phyloP scores from a whole-genome alignment of 2,888 invertebrate genomes.

The Pseudococcus longispinus region DNA sequence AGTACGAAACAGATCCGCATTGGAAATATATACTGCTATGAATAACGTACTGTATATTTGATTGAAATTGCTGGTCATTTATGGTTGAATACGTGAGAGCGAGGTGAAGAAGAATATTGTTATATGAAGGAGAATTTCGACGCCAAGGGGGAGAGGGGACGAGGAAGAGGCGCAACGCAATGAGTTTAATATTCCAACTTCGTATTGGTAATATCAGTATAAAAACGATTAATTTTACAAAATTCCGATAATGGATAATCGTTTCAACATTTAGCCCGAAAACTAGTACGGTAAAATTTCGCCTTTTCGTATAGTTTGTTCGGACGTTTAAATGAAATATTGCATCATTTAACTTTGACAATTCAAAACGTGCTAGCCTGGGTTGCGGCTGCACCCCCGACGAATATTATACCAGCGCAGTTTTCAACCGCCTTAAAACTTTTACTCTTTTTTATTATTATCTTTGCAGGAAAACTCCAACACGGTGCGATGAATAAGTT shows the following conservation, averaged over 20 bases:
- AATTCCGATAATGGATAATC: conserved; percentile 42
- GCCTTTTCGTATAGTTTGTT: background rate
- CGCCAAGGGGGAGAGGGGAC: background rate
- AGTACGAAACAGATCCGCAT: conserved; percentile 8
- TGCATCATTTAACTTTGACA: conserved; percentile 46
- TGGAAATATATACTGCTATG: background rate
- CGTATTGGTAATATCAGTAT: conserved; percentile 33
- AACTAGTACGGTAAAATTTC: conserved; percentile 29
- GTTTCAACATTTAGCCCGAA: conserved; percentile 37
- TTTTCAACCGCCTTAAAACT: conserved; percentile 41
- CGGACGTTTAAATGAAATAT: conserved; percentile 36
- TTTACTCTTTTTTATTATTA: conserved; percentile 46
- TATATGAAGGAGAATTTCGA: background rate
- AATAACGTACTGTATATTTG: background rate
- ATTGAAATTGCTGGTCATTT: conserved; percentile 1
- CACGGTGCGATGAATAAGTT: conserved; percentile 33
- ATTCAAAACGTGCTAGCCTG: conserved; percentile 29
- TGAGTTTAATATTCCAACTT: conserved; percentile 37
- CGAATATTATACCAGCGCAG: conserved; percentile 26
- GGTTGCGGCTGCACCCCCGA: background rate
- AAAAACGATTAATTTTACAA: conserved; percentile 36
- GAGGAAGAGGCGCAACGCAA: too few species aligned
- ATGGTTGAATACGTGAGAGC: background rate
- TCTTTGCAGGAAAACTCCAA: conserved; percentile 5
- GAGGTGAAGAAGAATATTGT: background rate